Conservation (phyloP, 1,140 invertebrate genomes). For the Drosophila biarmipes region DNA sequence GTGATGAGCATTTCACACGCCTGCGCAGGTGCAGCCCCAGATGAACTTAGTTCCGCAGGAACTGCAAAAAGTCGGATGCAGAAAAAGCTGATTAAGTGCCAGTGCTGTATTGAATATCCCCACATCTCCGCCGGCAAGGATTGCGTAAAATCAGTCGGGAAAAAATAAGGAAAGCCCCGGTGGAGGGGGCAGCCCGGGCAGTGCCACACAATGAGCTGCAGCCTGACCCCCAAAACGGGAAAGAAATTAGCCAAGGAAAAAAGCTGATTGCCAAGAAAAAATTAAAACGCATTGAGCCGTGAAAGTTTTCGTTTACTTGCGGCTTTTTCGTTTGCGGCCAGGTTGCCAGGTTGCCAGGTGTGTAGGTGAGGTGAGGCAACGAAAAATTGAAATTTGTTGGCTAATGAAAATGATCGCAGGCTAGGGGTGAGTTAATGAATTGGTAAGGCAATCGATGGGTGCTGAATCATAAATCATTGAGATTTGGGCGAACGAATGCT, state of each 20-base stretch:
- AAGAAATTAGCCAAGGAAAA: slow-evolving; percentile 49
- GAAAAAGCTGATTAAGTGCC: slow-evolving; percentile 42
- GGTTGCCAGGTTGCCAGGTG: slow-evolving; percentile 19
- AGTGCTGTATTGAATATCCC: slow-evolving; percentile 73
- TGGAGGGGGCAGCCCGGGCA: slow-evolving; percentile 1
- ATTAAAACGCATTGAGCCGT: slow-evolving; percentile 77
- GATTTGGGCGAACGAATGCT: too few relatives aligned
- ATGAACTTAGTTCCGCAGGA: slow-evolving; percentile 77
- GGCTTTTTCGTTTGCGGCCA: slow-evolving; percentile 67
- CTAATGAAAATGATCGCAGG: slow-evolving; percentile 32
- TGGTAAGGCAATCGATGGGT: neutral
- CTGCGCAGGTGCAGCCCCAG: slow-evolving; percentile 55
- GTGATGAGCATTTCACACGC: slow-evolving; percentile 65
- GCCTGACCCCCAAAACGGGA: slow-evolving; percentile 19
- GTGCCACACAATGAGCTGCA: slow-evolving; percentile 32
- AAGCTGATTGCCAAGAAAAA: slow-evolving; percentile 58
- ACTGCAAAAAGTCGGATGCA: slow-evolving; percentile 62
- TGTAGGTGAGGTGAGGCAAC: slow-evolving; percentile 3
- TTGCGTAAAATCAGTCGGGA: slow-evolving; percentile 60
- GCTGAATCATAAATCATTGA: neutral
- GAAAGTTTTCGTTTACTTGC: slow-evolving; percentile 77
- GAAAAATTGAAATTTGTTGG: slow-evolving; percentile 8
- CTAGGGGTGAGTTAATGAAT: neutral
- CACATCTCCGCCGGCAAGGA: slow-evolving; percentile 49
- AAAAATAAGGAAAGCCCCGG: slow-evolving; percentile 55